Evolutionary conservation across 2,113 vertebrate genomes (phyloP).

Genomic region (Psilopsiagon aymara): DNA sequence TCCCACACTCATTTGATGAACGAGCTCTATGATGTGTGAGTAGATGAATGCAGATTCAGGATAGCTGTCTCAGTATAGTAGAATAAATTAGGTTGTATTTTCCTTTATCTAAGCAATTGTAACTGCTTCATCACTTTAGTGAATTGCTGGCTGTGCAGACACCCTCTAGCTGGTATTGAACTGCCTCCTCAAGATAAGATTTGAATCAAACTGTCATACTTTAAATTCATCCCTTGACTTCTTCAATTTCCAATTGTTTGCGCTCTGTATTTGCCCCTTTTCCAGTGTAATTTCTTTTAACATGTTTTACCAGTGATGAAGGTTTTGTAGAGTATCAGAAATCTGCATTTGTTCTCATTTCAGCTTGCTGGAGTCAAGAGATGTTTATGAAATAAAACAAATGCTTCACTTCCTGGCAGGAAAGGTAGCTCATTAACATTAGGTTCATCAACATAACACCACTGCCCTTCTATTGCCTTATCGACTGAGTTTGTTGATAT

Average conservation of each 20-base stretch:
- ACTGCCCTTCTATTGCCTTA: not conserved
- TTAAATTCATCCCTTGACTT: not conserved
- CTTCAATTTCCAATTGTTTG: not conserved
- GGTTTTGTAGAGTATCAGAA: not conserved
- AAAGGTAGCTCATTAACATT: not conserved
- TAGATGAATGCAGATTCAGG: not conserved
- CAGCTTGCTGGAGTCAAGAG: not conserved
- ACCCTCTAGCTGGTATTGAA: not conserved
- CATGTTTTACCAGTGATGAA: not conserved
- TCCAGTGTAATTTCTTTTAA: not conserved
- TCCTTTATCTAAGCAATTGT: not conserved
- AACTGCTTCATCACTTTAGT: not conserved
- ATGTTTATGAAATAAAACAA: not conserved
- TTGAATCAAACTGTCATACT: not conserved
- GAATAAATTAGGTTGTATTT: not conserved
- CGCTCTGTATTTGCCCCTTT: not conserved
- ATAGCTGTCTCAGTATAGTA: not conserved
- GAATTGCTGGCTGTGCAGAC: not conserved
- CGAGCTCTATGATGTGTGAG: rapidly evolving
- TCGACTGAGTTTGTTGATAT: not conserved
- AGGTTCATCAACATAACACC: not conserved
- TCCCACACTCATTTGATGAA: not conserved
- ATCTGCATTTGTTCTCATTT: not conserved
- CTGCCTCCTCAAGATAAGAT: not conserved
- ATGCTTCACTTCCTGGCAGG: not conserved